Evolutionary conservation across 2,888 invertebrate genomes (phyloP).

Genomic region (Lochmaea crataegi): DNA sequence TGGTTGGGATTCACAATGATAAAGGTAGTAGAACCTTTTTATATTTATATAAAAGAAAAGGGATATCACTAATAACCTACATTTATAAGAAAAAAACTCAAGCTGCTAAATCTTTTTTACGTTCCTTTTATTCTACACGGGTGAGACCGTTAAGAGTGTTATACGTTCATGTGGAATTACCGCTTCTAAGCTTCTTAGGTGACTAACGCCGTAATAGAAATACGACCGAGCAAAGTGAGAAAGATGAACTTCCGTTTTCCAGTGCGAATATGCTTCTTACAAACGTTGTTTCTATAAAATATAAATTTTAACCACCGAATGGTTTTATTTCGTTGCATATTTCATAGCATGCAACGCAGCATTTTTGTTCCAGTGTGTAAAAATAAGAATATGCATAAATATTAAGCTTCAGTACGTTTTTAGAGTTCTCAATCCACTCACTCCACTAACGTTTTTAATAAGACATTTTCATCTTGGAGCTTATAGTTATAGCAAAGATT

Average conservation of each 20-base stretch:
- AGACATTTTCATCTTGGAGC: too few species aligned
- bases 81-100: neutral
- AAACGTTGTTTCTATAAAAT: neutral
- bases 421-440: too few species aligned
- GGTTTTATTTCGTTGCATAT: neutral
- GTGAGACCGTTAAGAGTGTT: slow-evolving; percentile 26
- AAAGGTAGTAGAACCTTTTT: neutral
- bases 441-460: too few species aligned
- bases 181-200: slow-evolving; percentile 24
- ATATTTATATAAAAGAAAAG: neutral
- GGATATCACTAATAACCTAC: slow-evolving; percentile 12
- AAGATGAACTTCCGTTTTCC: neutral
- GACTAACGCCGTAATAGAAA: slow-evolving; percentile 26
- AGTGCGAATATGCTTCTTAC: neutral
- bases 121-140: slow-evolving; percentile 17
- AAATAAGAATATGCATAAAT: too few species aligned
- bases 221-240: slow-evolving; percentile 15
- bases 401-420: too few species aligned
- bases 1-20: neutral
- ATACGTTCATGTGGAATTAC: slow-evolving; percentile 30
- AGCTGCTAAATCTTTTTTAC: slow-evolving; percentile 20
- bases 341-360: too few species aligned
- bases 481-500: too few species aligned
- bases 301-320: neutral
- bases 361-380: too few species aligned